A percentile compares a stretch with the other conserved stretches of the same genome.
These are phyloP conservation scores for Pemphigus obesinymphae DNA, from an alignment of 1,140 invertebrate species.

Conservation along the genomic window DNA sequence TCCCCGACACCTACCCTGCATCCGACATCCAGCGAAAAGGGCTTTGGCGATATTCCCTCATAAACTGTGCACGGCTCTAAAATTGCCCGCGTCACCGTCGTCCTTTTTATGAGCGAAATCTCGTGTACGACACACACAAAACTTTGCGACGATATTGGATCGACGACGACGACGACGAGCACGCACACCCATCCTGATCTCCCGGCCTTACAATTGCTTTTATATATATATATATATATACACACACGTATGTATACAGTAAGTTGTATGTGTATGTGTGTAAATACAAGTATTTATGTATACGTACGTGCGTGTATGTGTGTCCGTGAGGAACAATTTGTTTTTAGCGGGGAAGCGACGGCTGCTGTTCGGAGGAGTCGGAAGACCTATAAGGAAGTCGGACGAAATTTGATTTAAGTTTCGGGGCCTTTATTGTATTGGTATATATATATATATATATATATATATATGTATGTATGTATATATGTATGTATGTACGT, in stretches of 20 bases:
- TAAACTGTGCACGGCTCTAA: neutral
- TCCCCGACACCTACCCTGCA: neutral
- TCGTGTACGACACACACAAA: neutral
- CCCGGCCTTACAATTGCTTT: too few species aligned
- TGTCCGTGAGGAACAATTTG: neutral
- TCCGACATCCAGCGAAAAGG: neutral
- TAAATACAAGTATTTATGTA: neutral
- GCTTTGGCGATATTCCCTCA: neutral
- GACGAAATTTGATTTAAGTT: slow-evolving; percentile 17
- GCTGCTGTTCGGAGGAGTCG: neutral
- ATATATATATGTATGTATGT: too few species aligned
- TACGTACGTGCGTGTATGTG: neutral
- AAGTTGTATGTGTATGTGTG: too few species aligned
- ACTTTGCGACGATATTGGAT: neutral
- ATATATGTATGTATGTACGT: too few species aligned
- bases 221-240: neutral
- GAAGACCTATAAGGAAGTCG: neutral
- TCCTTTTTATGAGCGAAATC: neutral
- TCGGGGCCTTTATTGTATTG: neutral
- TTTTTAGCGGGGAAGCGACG: slow-evolving; percentile 18
- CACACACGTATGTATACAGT: too few species aligned
- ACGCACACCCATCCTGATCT: neutral
- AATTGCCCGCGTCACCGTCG: neutral
- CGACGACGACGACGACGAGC: neutral
- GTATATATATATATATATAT: too few species aligned